Base-by-base conservation (phyloP, 2,113 vertebrate species). In the Ciconia maguari region DNA sequence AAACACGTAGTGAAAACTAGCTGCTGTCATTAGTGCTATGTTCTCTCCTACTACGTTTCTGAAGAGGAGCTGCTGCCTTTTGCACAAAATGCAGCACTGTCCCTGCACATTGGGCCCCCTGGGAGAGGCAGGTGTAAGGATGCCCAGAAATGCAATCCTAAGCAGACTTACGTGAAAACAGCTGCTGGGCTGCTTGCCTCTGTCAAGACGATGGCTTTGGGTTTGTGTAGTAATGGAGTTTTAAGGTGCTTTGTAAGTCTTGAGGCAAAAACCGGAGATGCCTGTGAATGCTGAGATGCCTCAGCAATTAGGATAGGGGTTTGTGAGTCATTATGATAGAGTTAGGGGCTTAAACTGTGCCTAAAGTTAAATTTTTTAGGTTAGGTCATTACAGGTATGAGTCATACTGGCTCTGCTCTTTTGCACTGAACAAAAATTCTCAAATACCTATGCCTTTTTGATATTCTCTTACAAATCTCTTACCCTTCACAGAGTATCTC, bases 31-130 rank as follows among this genome's bases (percentile, higher is more conserved):
- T 66, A 38, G 17, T 24, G 5, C 3, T 30, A 7, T 0, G 0
- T 13, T 54, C 17, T 30, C 8, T 51, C 7, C 32, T 34, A 10
- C 4, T 21, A 3, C 1, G 1, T 6, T 64, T 69, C 26, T 25
- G 10, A 89, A 18, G 3, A 41, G 8, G 27, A 54, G 10, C 11
- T 4, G 10, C 4, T 72, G 20, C 26, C 29, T 74, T 66, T 30
- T 81, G 16, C 22, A 78, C 15, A 83, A 74, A 85, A 62, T 44
- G 32, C 44, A 72, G 8, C 22, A 7, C 20, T 42, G 21, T 7
- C 27, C 10, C 25, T 0, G 0, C 2, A 1, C 2, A 0, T 38
- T 29, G 16, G 32, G 17, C 3, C 65, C 11, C 18, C n/a, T 44
- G n/a, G 17, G 41, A 60, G 6, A 60, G 11, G 10, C 5, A 38